phyloP scores from a whole-genome alignment of 2,113 vertebrate genomes.

The Pungitius pungitius region DNA sequence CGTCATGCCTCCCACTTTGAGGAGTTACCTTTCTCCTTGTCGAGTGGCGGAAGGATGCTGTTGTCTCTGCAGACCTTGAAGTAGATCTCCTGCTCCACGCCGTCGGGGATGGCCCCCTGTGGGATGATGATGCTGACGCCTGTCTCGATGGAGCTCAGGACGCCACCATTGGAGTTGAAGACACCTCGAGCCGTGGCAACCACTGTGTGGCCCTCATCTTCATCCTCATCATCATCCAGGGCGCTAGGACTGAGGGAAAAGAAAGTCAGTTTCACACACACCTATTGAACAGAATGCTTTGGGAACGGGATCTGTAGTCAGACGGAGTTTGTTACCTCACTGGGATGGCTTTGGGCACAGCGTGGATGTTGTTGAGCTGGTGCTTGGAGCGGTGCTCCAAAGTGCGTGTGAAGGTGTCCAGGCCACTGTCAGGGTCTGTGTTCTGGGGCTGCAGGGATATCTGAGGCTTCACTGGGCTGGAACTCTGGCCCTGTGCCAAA shows the following conservation, averaged over 20 bases:
- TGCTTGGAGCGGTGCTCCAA: conserved; percentile 88
- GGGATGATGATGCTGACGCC: conserved; percentile 99
- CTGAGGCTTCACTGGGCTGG: conserved; percentile 83
- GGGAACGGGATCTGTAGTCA: not conserved
- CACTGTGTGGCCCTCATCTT: conserved; percentile 96
- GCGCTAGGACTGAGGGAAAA: conserved; percentile 86
- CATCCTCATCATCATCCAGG: conserved; percentile 94
- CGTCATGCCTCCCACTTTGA: not conserved
- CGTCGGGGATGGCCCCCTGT: conserved; percentile 95
- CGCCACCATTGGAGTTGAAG: conserved; percentile 95
- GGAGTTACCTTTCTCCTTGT: conserved; percentile 96
- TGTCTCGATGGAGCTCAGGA: conserved; percentile 97
- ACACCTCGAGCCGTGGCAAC: conserved; percentile 95
- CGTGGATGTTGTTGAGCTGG: conserved; percentile 90
- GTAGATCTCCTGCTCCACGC: conserved; percentile 98
- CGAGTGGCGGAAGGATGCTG: conserved; percentile 97
- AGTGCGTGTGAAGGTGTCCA: conserved; percentile 89
- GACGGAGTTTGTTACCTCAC: conserved; percentile 85
- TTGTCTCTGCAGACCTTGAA: conserved; percentile 99
- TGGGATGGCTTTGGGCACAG: conserved; percentile 93
- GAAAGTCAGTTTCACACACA: conserved; percentile 15
- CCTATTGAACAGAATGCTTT: not conserved
- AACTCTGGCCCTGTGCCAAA: conserved; percentile 69
- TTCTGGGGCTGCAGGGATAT: conserved; percentile 78
- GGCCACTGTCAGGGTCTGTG: conserved; percentile 86